Percentiles rank a stretch among this genome's conserved stretches.
These are phyloP conservation scores for Gryllus longicercus DNA, from an alignment of 2,888 invertebrate genomes.

Conservation along the genomic window DNA sequence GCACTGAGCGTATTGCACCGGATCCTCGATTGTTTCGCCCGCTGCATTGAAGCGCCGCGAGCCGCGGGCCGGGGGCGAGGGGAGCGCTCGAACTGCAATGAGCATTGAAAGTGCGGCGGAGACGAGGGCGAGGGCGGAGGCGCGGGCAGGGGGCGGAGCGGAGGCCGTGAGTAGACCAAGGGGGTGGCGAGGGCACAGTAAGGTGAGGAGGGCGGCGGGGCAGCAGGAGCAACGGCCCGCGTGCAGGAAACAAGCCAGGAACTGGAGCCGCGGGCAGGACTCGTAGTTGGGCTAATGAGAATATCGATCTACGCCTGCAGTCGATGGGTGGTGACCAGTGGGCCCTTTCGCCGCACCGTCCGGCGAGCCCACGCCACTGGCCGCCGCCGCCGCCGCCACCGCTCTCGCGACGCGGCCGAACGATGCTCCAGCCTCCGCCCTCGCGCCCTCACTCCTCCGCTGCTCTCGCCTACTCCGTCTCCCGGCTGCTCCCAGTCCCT, in stretches of 20 bases:
- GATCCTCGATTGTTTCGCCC: conserved; percentile 4
- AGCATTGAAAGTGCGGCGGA: not conserved
- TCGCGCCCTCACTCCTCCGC: not conserved
- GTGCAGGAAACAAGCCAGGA: not conserved
- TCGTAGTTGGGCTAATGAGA: conserved; percentile 17
- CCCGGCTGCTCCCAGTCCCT: not conserved
- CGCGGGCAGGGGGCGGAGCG: not conserved
- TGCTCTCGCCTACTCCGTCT: not conserved
- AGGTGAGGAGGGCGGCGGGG: not conserved
- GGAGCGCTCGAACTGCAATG: not conserved
- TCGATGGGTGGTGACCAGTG: conserved; percentile 2
- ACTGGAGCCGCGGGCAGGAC: not conserved
- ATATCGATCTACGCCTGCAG: not conserved
- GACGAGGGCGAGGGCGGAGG: not conserved
- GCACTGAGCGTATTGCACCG: conserved; percentile 10
- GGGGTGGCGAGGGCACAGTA: not conserved
- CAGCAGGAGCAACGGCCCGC: not conserved
- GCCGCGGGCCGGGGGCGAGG: conserved; percentile 11
- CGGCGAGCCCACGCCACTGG: not conserved
- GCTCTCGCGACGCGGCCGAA: not conserved
- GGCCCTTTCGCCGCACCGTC: not conserved
- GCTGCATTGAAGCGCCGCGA: conserved; percentile 2
- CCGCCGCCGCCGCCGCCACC: not conserved
- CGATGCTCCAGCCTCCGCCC: not conserved
- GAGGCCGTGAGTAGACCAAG: not conserved